Evolutionary conservation across 2,797 vertebrate genomes (phyloP).

Genomic region (Halcyon badia): DNA sequence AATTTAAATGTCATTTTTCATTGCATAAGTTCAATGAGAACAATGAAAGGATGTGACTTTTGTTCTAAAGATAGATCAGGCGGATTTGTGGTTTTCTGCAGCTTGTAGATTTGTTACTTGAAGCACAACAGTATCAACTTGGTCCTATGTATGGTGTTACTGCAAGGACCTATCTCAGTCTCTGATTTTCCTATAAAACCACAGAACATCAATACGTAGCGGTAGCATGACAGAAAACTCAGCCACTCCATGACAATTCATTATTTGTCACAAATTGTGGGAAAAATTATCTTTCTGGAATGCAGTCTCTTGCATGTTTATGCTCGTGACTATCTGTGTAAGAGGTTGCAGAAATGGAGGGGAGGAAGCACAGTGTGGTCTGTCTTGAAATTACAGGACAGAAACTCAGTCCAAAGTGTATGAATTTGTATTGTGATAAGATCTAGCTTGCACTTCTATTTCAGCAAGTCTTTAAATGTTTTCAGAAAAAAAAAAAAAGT

Average conservation of each 20-base stretch:
- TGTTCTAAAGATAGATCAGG: conserved; percentile 61
- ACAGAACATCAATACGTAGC: not conserved
- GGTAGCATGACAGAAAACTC: not conserved
- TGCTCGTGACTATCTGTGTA: not conserved
- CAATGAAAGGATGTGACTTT: conserved; percentile 74
- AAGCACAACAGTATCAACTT: not conserved
- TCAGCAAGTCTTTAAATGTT: not conserved
- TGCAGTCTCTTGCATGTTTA: not conserved
- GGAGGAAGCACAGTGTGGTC: conserved; percentile 28
- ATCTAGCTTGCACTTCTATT: not conserved
- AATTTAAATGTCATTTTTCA: conserved; percentile 54
- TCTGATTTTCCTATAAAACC: not conserved
- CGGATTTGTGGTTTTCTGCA: conserved; percentile 53
- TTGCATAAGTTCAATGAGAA: conserved; percentile 52
- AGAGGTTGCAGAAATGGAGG: not conserved
- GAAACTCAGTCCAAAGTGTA: not conserved
- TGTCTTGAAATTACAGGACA: not conserved
- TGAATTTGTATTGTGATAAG: not conserved
- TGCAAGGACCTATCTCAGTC: not conserved
- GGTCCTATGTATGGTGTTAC: not conserved
- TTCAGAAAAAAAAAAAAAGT: not conserved
- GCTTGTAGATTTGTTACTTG: not conserved
- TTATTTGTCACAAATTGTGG: not conserved
- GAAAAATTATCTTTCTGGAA: not conserved
- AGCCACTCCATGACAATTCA: not conserved